These are phyloP conservation scores for Mythimna pallens DNA, from an alignment of 2,888 invertebrate species.

Conservation along the genomic window DNA sequence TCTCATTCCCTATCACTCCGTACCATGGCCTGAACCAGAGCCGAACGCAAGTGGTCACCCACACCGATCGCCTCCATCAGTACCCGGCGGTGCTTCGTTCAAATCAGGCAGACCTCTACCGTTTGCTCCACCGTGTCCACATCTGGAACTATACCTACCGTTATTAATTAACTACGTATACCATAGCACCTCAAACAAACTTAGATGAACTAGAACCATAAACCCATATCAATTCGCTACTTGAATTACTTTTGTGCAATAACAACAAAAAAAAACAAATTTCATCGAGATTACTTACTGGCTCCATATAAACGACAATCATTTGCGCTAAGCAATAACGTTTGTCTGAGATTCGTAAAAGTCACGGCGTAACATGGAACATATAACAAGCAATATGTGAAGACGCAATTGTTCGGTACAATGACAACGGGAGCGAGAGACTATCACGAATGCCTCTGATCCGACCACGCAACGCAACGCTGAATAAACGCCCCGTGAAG, in stretches of 20 bases:
- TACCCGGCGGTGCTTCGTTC: too few species aligned
- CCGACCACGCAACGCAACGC: conserved; percentile 82
- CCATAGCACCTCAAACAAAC: not conserved
- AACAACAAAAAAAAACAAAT: conserved; percentile 1
- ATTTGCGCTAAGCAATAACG: conserved; percentile 53
- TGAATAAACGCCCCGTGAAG: conserved; percentile 88
- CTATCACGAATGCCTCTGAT: conserved; percentile 82
- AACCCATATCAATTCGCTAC: not conserved
- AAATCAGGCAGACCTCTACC: too few species aligned
- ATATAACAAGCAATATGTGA: conserved; percentile 53
- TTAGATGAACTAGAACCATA: not conserved
- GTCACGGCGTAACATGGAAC: conserved; percentile 52
- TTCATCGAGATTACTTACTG: not conserved
- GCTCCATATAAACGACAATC: conserved; percentile 39
- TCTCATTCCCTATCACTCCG: too few species aligned
- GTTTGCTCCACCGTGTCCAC: not conserved
- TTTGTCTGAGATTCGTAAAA: conserved; percentile 64
- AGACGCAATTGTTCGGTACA: conserved; percentile 77
- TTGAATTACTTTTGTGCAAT: not conserved
- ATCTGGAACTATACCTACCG: not conserved
- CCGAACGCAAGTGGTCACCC: too few species aligned
- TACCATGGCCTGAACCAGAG: too few species aligned
- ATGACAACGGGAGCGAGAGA: conserved; percentile 76
- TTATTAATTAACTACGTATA: not conserved
- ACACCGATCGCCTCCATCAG: too few species aligned